Conservation (phyloP, 2,113 vertebrate species). For the Phocoena sinus region DNA sequence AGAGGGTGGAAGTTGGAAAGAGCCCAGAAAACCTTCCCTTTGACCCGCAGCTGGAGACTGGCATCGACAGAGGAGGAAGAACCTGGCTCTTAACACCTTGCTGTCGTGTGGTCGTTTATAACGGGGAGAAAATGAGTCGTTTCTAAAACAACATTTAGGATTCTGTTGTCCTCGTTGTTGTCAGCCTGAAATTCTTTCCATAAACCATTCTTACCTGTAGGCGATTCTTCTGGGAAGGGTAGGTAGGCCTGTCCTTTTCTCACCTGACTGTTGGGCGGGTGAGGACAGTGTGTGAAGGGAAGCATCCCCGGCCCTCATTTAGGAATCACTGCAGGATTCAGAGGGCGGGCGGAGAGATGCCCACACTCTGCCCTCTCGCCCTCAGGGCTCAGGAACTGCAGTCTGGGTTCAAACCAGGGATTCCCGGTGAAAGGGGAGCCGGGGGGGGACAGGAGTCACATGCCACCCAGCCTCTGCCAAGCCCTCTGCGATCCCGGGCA, state of each 20-base stretch:
- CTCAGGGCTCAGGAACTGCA: not conserved
- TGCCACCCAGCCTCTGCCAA: accelerated
- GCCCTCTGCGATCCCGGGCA: not conserved
- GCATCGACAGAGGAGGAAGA: not conserved
- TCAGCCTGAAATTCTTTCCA: not conserved
- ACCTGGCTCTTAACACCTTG: not conserved
- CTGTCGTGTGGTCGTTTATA: not conserved
- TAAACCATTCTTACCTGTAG: not conserved
- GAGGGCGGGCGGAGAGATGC: not conserved
- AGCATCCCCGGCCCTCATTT: accelerated
- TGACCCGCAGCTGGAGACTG: not conserved
- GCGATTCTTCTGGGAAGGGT: not conserved
- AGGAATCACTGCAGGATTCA: not conserved
- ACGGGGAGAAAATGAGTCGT: not conserved
- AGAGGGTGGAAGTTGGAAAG: not conserved
- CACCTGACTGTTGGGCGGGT: not conserved
- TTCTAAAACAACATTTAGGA: not conserved
- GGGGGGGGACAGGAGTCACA: not conserved
- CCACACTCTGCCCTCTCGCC: not conserved
- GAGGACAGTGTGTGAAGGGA: not conserved
- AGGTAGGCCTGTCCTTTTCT: not conserved
- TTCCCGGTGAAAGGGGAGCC: not conserved
- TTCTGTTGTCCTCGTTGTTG: not conserved
- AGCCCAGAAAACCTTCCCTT: not conserved
- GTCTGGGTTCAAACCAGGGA: not conserved